A percentile compares a stretch with the other conserved stretches of the same genome.
Evolutionary conservation across 2,888 invertebrate genomes (phyloP).

Genomic region (Ormyrus pomaceus): DNA sequence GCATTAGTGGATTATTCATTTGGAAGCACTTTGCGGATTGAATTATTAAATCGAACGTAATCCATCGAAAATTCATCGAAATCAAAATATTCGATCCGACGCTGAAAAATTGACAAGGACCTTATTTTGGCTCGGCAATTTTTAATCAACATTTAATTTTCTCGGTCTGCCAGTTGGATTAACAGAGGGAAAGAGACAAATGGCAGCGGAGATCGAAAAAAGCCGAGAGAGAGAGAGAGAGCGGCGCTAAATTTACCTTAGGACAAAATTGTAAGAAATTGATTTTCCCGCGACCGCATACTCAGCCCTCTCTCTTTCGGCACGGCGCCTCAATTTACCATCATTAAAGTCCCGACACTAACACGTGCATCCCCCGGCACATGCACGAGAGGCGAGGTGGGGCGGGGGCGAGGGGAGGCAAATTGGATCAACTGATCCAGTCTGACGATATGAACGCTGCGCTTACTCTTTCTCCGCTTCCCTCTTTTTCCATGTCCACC

Average conservation of each 20-base stretch:
- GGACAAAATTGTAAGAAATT: constrained; percentile 52
- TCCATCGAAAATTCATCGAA: too few relatives aligned
- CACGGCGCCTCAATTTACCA: constrained; percentile 45
- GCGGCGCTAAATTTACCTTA: constrained; percentile 44
- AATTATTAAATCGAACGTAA: too few relatives aligned
- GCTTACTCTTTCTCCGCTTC: constrained; percentile 2
- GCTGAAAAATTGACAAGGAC: too few relatives aligned
- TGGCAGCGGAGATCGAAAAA: neutral
- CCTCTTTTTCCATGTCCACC: constrained; percentile 34
- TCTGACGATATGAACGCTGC: constrained; percentile 61
- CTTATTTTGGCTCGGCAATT: too few relatives aligned
- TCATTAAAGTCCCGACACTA: constrained; percentile 44
- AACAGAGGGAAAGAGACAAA: neutral
- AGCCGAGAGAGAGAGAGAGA: neutral
- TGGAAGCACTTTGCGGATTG: too few relatives aligned
- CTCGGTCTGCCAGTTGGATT: neutral
- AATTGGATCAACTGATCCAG: constrained; percentile 66
- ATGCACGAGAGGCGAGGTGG: too few relatives aligned
- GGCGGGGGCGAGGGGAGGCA: constrained; percentile 57
- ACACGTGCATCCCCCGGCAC: neutral
- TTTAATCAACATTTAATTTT: constrained; percentile 43
- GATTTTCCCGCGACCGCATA: constrained; percentile 42
- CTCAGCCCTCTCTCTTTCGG: constrained; percentile 4
- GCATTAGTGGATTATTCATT: too few relatives aligned
- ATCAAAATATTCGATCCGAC: too few relatives aligned